Base-by-base conservation (phyloP, 2,797 vertebrate genomes). In the Enteromius fasciolatus region DNA sequence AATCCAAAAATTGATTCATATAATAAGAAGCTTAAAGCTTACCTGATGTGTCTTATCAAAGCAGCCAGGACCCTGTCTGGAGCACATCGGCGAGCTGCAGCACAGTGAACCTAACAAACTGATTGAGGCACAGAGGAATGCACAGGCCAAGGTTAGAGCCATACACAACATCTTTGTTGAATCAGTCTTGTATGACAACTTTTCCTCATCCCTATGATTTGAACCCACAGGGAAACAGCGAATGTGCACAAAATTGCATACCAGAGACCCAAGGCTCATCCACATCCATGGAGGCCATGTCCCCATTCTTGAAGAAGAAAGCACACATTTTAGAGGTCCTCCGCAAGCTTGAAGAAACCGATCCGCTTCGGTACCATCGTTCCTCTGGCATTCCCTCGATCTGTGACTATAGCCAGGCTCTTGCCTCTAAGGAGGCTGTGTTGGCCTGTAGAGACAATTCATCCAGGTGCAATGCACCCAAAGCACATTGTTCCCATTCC, bases 311-410 rank as follows among this genome's bases (percentile, higher is more conserved):
- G 89, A 97, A 96, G 87, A 98, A 98, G 93, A 98, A 98, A 93
- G 97, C 97, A 86, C 97, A 97, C 92, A 98, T 99, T 91, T 92
- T 99, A 90, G 97, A 98, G 87, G 97, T 98, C 81, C 93, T 99
- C 50, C 95, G 97, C 78, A 97, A 96, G 89, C 94, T 98, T 91
- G 97, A 99, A 92, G 97, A 97, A 91, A 97, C 96, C 0, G 97
- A 98, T 86, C 96, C 97, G 0, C 93, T 96, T 31, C 91, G 96
- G 87, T 92, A 94, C 90, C 91, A 95, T 90, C 94, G 94, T 25
- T 94, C 93, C 67, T 90, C 94, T 0, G 84, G 93, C 0, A 91
- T 92, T 89, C 81, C 94, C 74, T 93, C 93, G 36, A 94, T 95
- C 91, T 94, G 93, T 72, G 94, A 95, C 92, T 94, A 95, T 89